A percentile compares a stretch with the other conserved stretches of the same genome.
These are phyloP conservation scores for Zeus faber DNA, from an alignment of 2,113 vertebrate genomes.

Conservation along the genomic window DNA sequence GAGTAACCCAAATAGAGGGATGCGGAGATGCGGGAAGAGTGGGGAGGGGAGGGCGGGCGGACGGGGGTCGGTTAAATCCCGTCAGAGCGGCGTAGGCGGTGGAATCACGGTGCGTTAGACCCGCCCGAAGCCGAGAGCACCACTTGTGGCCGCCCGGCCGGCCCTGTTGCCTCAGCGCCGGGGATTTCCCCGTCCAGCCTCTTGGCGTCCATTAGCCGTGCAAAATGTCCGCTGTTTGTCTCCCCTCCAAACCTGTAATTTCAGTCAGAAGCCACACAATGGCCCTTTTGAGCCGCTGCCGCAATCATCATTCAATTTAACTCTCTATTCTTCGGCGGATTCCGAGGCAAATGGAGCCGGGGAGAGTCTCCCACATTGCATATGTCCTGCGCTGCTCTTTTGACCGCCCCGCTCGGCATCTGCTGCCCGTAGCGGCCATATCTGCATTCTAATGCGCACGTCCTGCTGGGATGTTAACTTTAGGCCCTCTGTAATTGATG, in stretches of 20 bases:
- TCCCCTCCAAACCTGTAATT: slow-evolving; percentile 55
- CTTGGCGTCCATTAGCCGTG: slow-evolving; percentile 32
- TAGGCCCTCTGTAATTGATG: slow-evolving; percentile 77
- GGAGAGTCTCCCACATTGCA: slow-evolving; percentile 68
- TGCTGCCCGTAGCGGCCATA: slow-evolving; percentile 70
- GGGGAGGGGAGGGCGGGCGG: not conserved
- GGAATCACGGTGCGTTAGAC: slow-evolving; percentile 62
- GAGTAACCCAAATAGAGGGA: slow-evolving; percentile 61
- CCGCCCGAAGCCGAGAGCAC: slow-evolving; percentile 15
- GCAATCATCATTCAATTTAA: slow-evolving; percentile 69
- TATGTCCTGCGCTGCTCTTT: slow-evolving; percentile 69
- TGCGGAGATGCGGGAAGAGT: slow-evolving; percentile 38
- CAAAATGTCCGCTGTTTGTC: slow-evolving; percentile 57
- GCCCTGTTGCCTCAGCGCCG: slow-evolving; percentile 8
- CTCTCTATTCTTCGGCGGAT: slow-evolving; percentile 61
- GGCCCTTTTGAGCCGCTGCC: slow-evolving; percentile 44
- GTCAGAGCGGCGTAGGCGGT: slow-evolving; percentile 46
- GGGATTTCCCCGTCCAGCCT: slow-evolving; percentile 23
- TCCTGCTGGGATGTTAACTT: slow-evolving; percentile 81
- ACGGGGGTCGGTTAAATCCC: slow-evolving; percentile 36
- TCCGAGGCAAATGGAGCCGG: slow-evolving; percentile 33
- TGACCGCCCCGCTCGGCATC: slow-evolving; percentile 78
- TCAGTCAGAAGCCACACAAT: slow-evolving; percentile 51
- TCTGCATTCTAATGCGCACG: slow-evolving; percentile 77
- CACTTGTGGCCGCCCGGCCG: not conserved